Evolutionary conservation across 2,797 vertebrate genomes (phyloP), one percentile per base, ranked within the genome.

Genomic region (Huso huso): DNA sequence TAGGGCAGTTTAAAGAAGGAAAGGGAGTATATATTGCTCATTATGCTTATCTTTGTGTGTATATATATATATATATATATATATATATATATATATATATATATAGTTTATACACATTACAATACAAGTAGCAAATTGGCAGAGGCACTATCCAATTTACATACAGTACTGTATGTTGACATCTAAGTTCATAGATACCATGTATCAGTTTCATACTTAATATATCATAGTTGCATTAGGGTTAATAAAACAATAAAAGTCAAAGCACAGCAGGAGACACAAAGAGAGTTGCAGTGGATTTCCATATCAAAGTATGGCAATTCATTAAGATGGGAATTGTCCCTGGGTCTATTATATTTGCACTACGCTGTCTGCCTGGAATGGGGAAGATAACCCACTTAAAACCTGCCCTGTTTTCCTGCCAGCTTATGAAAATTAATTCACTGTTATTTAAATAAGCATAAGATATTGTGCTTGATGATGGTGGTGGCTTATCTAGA

Each of bases 401-500:
- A 23, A 61, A 52, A 37, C 8, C 37, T 53, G 8, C 49, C 53
- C 10, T 37, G 7, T 49, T 69, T 65, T 51, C 49, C 63, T n/a
- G n/a, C 7, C 18, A 3, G 11, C 49, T n/a, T 37, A 64, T 13
- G 58, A 62, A 60, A 18, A 18, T 18, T 18, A 55, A 11, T 57
- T 60, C 48, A 49, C 49, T 59, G 12, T 66, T 58, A 50, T 0
- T 50, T 52, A 10, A 63, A 61, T 0, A 6, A 64, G 64, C 61
- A 67, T 62, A 69, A 69, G 13, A 69, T 8, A 71, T 62, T 49
- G 15, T 66, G 15, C 61, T 68, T 49, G 61, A 67, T 67, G 61
- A 74, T 23, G 72, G 65, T 49, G 61, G 10, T 52, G 61, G 63
- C 69, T 72, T 71, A 23, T 67, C 76, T 37, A 37, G 23, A 61